Percentiles rank a stretch among this genome's conserved stretches.
These are phyloP conservation scores for Galeopterus variegatus DNA, from an alignment of 2,113 vertebrate genomes.

Conservation along the genomic window DNA sequence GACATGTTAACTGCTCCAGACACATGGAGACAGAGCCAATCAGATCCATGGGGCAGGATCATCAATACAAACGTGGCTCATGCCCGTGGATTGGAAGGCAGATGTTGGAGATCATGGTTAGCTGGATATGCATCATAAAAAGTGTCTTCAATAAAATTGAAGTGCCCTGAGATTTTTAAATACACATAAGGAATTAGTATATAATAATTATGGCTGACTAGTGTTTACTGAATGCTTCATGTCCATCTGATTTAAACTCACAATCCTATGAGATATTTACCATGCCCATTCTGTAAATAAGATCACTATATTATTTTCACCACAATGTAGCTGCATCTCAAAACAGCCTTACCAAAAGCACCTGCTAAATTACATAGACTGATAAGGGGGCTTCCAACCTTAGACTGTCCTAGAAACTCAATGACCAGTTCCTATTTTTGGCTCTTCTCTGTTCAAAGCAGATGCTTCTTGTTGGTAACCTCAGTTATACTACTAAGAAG, in stretches of 20 bases:
- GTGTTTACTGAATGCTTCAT: not conserved
- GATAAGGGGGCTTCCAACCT: not conserved
- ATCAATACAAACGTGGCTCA: not conserved
- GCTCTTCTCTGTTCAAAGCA: slow-evolving; percentile 1
- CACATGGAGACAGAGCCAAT: not conserved
- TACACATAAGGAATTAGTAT: not conserved
- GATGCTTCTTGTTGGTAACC: not conserved
- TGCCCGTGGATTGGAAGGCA: not conserved
- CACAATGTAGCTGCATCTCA: not conserved
- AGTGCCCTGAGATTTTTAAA: slow-evolving; percentile 20
- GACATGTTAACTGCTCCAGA: not conserved
- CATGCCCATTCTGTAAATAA: slow-evolving; percentile 4
- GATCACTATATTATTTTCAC: not conserved
- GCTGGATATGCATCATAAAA: not conserved
- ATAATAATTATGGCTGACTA: not conserved
- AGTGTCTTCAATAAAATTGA: not conserved
- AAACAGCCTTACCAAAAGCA: not conserved
- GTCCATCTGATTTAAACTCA: not conserved
- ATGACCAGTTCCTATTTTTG: not conserved
- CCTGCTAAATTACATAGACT: not conserved
- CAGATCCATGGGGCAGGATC: not conserved
- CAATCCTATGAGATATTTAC: not conserved
- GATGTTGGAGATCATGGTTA: not conserved
- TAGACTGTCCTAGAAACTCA: not conserved
- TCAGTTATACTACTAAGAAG: not conserved